These are phyloP conservation scores for Oreochromis niloticus DNA, from an alignment of 2,113 vertebrate genomes.

Conservation along the genomic window DNA sequence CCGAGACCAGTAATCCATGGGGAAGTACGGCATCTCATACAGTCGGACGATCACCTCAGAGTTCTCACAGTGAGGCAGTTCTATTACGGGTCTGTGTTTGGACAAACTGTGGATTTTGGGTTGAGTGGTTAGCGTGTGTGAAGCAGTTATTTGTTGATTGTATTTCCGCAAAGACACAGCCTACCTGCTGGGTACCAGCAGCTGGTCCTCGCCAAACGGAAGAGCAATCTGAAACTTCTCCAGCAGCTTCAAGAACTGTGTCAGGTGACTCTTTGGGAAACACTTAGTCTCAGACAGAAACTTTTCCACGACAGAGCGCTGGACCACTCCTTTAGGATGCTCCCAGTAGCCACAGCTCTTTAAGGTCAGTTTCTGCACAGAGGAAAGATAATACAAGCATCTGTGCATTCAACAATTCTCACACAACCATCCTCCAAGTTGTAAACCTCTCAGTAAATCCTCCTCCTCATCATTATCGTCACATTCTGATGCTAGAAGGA, in stretches of 20 bases:
- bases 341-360: conserved; percentile 77
- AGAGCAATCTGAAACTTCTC: conserved; percentile 95
- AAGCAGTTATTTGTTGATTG: neutral
- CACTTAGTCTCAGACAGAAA: conserved; percentile 81
- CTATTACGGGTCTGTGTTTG: conserved; percentile 86
- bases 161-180: neutral
- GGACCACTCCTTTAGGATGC: conserved; percentile 82
- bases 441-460: neutral
- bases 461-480: neutral
- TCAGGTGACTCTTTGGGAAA: conserved; percentile 84
- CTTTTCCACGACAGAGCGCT: conserved; percentile 80
- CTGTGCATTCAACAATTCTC: neutral
- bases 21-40: conserved; percentile 96
- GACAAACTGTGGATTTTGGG: conserved; percentile 75
- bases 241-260: conserved; percentile 88
- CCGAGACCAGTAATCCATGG: conserved; percentile 96
- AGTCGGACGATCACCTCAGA: conserved; percentile 89
- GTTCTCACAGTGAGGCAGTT: conserved; percentile 92
- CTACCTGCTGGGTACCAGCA: conserved; percentile 92
- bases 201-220: conserved; percentile 84
- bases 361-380: conserved; percentile 54
- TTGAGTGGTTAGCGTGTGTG: neutral
- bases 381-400: neutral
- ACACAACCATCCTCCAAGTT: neutral
- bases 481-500: neutral